Conservation (phyloP, 1,140 invertebrate genomes). For the Aphidius ervi region DNA sequence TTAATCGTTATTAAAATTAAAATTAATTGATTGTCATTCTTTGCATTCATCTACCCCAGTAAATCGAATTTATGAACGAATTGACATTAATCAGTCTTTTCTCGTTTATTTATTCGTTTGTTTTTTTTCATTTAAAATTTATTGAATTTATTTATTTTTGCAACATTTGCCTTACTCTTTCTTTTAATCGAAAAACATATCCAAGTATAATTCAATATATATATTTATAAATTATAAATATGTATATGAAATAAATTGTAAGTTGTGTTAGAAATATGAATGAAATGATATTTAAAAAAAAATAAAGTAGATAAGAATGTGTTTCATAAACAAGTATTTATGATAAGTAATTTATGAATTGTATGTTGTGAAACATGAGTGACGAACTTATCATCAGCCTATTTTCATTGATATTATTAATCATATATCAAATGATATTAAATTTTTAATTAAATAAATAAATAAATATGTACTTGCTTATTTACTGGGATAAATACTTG, state of each 20-base stretch:
- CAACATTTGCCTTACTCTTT: no score
- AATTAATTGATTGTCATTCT: conserved; percentile 20
- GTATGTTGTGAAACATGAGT: conserved; percentile 11
- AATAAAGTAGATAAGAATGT: neutral
- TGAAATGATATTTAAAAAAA: neutral
- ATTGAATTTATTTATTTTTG: no score
- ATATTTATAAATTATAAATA: no score
- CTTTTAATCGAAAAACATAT: no score
- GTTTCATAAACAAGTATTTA: conserved; percentile 7
- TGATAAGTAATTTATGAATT: conserved; percentile 41
- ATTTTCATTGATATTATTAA: conserved; percentile 12
- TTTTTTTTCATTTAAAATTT: no score
- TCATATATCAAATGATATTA: neutral
- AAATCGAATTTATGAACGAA: conserved; percentile 33
- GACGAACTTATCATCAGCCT: conserved; percentile 14
- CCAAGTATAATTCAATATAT: no score
- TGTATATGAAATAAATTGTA: no score
- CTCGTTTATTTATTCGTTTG: no score
- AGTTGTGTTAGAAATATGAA: no score
- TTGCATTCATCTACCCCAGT: conserved; percentile 23
- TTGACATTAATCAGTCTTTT: conserved; percentile 33
- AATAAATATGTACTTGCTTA: conserved; percentile 2
- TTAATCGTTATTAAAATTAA: conserved; percentile 16
- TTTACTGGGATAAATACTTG: neutral
- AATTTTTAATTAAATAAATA: no score